Base-by-base conservation (phyloP, 2,113 vertebrate genomes). In the Limanda limanda region DNA sequence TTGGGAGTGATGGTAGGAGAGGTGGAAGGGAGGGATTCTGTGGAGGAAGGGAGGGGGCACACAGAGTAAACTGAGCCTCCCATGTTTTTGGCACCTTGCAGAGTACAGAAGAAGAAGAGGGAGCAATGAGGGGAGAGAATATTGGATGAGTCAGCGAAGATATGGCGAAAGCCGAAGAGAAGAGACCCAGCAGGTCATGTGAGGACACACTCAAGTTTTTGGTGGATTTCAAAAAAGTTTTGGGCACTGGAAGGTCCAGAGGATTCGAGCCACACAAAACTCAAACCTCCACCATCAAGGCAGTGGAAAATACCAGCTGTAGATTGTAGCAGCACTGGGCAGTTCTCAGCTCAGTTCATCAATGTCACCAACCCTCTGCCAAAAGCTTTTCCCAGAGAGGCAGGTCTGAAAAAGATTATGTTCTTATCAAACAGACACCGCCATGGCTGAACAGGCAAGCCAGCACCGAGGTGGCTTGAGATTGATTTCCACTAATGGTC, bases 71-170 rank as follows among this genome's bases (percentile, higher is more conserved):
- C 84, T 82, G 84, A 91, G 86, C 89, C 84, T 88, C 84, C 78
- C 85, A 86, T 91, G 81, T 88, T 91, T 91, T 91, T 92, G 90
- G 92, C 88, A 91, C 84, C 84, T 88, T 79, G 73, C 64, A 78
- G 86, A 86, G 88, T 61, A 57, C 73, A 81, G 82, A 67, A 86
- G 81, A 87, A 78, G 82, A 77, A 77, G 68, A 79, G 75, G 69
- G 79, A 79, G 52, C 9, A 55, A 74, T 72, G 54, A 42, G 48
- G 66, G 74, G 85, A 83, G 27, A 72, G 77, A 87, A 76, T 87
- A 82, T 73, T 83, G 68, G 81, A 84, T 76, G 84, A 83, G 87
- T 89, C 88, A 91, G 88, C 82, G 51, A 63, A 81, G 83, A 90
- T 80, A 86, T 20, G 78, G 63, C 51, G 87, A 85, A 85, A 82